A percentile compares a stretch with the other conserved stretches of the same genome.
Evolutionary conservation across 2,113 vertebrate genomes (phyloP).

Genomic region (Festucalex cinctus): DNA sequence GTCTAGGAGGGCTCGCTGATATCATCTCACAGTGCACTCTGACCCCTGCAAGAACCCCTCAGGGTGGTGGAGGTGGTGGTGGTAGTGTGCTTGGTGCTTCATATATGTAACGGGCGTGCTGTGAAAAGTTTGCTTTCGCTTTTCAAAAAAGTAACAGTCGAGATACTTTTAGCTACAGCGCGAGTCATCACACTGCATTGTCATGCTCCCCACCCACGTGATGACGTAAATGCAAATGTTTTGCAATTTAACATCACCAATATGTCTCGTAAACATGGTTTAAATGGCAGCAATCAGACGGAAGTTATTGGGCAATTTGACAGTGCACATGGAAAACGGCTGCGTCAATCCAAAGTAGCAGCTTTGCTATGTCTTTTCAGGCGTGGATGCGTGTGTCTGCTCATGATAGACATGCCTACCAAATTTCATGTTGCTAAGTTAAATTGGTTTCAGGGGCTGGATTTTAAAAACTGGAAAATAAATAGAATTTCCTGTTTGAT

Average conservation of each 20-base stretch:
- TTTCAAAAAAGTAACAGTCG: not conserved
- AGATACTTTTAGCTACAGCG: not conserved
- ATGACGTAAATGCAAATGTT: too few species aligned
- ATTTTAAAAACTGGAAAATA: too few species aligned
- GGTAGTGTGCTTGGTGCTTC: not conserved
- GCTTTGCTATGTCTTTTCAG: not conserved
- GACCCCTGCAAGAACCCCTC: not conserved
- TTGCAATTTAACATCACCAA: too few species aligned
- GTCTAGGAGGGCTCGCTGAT: not conserved
- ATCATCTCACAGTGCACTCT: conserved; percentile 1
- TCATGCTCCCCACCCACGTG: too few species aligned
- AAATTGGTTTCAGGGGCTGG: not conserved
- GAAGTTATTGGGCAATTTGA: too few species aligned
- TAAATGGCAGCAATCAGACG: too few species aligned
- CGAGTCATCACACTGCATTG: too few species aligned
- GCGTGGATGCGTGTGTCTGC: not conserved
- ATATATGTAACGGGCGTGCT: not conserved
- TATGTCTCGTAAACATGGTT: too few species aligned
- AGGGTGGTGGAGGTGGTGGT: not conserved
- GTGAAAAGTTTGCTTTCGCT: not conserved
- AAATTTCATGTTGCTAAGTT: not conserved
- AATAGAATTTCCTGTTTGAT: too few species aligned
- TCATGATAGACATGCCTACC: not conserved
- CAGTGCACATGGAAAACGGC: not conserved
- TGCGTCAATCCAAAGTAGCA: too few species aligned